Evolutionary conservation across 2,888 invertebrate species (phyloP), one percentile per base, ranked within the genome.

Genomic region (Platerodrilus igneus): DNA sequence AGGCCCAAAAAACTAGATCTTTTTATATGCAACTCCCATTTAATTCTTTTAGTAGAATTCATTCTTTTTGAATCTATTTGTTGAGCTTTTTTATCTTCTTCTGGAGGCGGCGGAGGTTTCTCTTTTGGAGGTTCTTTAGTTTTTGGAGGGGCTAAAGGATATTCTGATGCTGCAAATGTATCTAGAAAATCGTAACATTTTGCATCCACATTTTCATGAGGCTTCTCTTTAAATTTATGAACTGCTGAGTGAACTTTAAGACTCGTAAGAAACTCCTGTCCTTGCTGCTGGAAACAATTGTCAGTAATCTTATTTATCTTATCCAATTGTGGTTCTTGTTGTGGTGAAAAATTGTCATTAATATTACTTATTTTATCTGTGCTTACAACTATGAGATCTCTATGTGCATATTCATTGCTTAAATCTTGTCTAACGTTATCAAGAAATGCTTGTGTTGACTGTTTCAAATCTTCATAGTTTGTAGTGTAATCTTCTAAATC

Each of bases 1-100:
- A 90, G 81, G 28, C 90, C 90, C 23, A 91, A 74, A 64, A 91
- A 91, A 62, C 87, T 88, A 19, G 86, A 83, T 28, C 90, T 79
- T 58, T 90, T 85, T 59, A 83, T 84, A 6, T 87, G 76, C 33
- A 91, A 75, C 61, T 91, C 90, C 59, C 89, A 87, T 58, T 87
- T 88, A 56, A 90, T 87, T 52, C 88, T 77, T 48, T 87, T 85
- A 1, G 89, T 86, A 8, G 88, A 88, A 58, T 86, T 87, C 37
- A 85, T 75, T 51, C 86, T 78, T 56, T 82, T 81, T 48, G 86
- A 74, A 52, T 52, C 55, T 27, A 47, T 47, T 23, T 58, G 45
- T 20, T 38, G 27, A 3, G 25, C 4, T 16, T 30, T 29, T 40
- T 46, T 36, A 23, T 55, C 71, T 41, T 75, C 67, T 28, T 55